Conservation (phyloP, 2,888 invertebrate genomes). For the Epirrhoe alternata region DNA sequence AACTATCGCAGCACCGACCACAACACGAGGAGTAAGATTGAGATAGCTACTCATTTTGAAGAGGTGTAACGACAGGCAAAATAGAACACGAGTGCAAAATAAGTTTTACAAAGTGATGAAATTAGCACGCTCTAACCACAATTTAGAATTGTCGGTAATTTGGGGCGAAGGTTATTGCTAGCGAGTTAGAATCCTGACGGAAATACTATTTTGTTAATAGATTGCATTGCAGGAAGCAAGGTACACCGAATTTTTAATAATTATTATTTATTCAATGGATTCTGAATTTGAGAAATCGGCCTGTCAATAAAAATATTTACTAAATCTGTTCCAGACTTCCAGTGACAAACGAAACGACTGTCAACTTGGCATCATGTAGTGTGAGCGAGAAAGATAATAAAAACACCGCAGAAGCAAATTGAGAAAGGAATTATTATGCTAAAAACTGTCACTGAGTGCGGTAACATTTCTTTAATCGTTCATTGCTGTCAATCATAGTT, state of each 20-base stretch:
- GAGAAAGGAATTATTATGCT: too few relatives aligned
- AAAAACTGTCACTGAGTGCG: too few relatives aligned
- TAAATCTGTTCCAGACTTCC: constrained; percentile 7
- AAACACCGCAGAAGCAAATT: not conserved
- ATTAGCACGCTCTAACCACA: constrained; percentile 5
- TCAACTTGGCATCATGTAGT: not conserved
- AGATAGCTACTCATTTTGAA: constrained; percentile 46
- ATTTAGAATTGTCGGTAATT: not conserved
- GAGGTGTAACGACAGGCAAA: not conserved
- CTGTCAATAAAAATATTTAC: constrained; percentile 21
- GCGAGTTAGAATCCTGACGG: not conserved
- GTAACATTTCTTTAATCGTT: too few relatives aligned
- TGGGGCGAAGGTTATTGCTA: not conserved
- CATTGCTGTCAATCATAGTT: too few relatives aligned
- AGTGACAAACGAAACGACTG: not conserved
- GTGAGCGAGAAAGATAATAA: not conserved
- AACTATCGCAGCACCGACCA: constrained; percentile 79
- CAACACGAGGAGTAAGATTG: constrained; percentile 65
- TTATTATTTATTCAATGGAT: constrained; percentile 1
- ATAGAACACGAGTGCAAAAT: constrained; percentile 1
- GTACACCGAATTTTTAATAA: not conserved
- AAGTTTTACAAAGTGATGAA: constrained; percentile 7
- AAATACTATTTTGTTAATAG: not conserved
- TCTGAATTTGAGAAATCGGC: constrained; percentile 17
- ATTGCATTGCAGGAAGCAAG: not conserved